Percentiles rank a stretch among this genome's conserved stretches.
Evolutionary conservation across 1,140 invertebrate species (phyloP).

Genomic region (Magallana angulata): DNA sequence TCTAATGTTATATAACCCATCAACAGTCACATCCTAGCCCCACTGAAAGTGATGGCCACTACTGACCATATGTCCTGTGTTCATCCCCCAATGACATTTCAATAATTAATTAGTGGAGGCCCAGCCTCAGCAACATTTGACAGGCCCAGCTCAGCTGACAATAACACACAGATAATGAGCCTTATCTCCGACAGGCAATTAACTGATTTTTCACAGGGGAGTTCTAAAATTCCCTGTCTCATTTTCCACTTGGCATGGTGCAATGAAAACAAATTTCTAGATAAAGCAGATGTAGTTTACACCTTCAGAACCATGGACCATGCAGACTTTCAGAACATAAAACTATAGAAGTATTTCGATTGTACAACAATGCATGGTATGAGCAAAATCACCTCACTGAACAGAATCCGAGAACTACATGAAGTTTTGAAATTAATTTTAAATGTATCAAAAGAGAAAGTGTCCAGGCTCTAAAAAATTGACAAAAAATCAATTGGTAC

Average conservation of each 20-base stretch:
- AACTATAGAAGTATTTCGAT: too few species aligned
- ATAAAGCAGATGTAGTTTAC: too few species aligned
- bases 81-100: neutral
- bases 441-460: too few species aligned
- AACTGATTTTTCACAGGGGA: neutral
- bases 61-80: neutral
- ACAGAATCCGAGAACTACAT: too few species aligned
- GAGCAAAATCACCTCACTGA: too few species aligned
- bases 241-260: slow-evolving; percentile 2
- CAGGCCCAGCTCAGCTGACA: neutral
- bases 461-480: too few species aligned
- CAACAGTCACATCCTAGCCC: neutral
- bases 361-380: too few species aligned
- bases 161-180: neutral
- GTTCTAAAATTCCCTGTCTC: neutral
- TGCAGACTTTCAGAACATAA: too few species aligned
- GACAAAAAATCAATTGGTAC: too few species aligned
- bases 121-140: neutral
- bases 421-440: too few species aligned
- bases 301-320: too few species aligned
- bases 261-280: neutral
- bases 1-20: neutral
- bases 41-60: neutral
- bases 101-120: neutral
- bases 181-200: neutral